A percentile compares a stretch with the other conserved stretches of the same genome.
Evolutionary conservation across 1,140 invertebrate genomes (phyloP).

Genomic region (Heliothis subflexa): DNA sequence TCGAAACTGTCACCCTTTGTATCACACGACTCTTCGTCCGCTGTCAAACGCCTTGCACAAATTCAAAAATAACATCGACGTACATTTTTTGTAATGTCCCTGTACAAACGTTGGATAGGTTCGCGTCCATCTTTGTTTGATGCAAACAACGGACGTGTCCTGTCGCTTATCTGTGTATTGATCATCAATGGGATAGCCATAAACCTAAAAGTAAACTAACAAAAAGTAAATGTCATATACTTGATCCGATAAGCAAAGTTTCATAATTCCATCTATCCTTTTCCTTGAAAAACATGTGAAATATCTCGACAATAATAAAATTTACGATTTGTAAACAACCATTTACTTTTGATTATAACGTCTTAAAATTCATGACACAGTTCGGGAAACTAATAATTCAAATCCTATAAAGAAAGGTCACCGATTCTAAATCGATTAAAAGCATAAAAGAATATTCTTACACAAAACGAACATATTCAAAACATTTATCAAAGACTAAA

Average conservation of each 20-base stretch:
- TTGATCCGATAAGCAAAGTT: conserved; percentile 39
- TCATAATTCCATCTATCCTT: conserved; percentile 33
- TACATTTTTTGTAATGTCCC: conserved; percentile 76
- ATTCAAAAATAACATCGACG: conserved; percentile 84
- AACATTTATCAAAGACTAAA: conserved; percentile 13
- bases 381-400: neutral
- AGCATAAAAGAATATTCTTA: conserved; percentile 5
- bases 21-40: conserved; percentile 70
- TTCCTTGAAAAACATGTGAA: conserved; percentile 25
- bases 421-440: conserved; percentile 20
- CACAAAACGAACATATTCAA: conserved; percentile 34
- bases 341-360: conserved; percentile 2
- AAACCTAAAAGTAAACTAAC: conserved; percentile 48
- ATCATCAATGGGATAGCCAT: conserved; percentile 61
- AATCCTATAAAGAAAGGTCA: neutral
- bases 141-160: conserved; percentile 81
- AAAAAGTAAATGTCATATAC: conserved; percentile 21
- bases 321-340: neutral
- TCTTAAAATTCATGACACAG: neutral
- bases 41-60: conserved; percentile 85
- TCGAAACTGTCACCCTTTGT: conserved; percentile 81
- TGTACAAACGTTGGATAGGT: conserved; percentile 83
- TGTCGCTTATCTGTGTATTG: conserved; percentile 71
- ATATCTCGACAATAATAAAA: conserved; percentile 24
- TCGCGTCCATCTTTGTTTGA: conserved; percentile 79